These are phyloP conservation scores for Drosophila obscura DNA, from an alignment of 1,140 invertebrate genomes.

Conservation along the genomic window DNA sequence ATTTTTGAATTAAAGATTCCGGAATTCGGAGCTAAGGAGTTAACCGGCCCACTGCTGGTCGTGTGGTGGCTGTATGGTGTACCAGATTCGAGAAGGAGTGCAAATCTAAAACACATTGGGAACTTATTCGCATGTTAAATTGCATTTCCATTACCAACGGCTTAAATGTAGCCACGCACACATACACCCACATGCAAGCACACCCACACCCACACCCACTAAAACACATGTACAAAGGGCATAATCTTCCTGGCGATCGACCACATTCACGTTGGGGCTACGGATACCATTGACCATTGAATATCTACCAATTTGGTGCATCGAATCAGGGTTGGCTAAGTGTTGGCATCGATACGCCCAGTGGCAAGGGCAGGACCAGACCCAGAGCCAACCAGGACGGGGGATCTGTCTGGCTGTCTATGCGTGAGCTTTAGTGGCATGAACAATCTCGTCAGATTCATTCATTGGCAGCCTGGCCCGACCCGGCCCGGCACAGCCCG, in stretches of 20 bases:
- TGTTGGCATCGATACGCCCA: conserved; percentile 20
- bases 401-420: conserved; percentile 7
- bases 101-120: background rate
- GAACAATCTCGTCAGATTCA: conserved; percentile 54
- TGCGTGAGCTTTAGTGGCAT: conserved; percentile 46
- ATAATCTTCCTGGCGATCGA: conserved; percentile 48
- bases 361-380: background rate
- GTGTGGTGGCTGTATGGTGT: too few relatives aligned
- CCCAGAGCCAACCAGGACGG: background rate
- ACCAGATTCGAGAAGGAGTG: too few relatives aligned
- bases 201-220: conserved; percentile 2
- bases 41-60: background rate
- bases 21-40: background rate
- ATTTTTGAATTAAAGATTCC: background rate
- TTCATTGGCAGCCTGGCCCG: conserved; percentile 51
- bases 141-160: conserved; percentile 41
- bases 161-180: conserved; percentile 1
- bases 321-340: conserved; percentile 43
- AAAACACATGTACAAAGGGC: background rate
- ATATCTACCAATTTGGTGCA: conserved; percentile 58
- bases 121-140: conserved; percentile 40
- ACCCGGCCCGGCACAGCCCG: background rate
- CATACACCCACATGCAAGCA: background rate
- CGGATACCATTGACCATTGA: conserved; percentile 49
- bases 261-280: conserved; percentile 14